Conservation (phyloP, 2,888 invertebrate species). For the Bombylius major region DNA sequence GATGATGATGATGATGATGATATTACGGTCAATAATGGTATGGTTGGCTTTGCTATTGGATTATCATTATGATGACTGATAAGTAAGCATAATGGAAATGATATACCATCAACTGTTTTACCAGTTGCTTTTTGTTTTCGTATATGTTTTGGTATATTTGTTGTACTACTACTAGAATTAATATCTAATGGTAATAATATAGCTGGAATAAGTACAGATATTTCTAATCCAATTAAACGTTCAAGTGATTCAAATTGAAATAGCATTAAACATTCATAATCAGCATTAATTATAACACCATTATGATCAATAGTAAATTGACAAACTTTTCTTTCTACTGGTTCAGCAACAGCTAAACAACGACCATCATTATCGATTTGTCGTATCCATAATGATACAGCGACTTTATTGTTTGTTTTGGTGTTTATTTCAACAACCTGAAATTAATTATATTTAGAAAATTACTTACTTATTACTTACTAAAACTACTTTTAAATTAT, state of each 20-base stretch:
- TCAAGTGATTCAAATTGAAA: slow-evolving; percentile 43
- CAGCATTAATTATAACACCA: slow-evolving; percentile 22
- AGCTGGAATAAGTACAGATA: slow-evolving; percentile 41
- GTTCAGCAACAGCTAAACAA: slow-evolving; percentile 52
- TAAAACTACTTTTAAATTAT: slow-evolving; percentile 6
- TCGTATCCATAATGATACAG: slow-evolving; percentile 53
- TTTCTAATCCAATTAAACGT: slow-evolving; percentile 40
- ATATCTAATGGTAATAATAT: slow-evolving; percentile 37
- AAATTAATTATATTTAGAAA: no score
- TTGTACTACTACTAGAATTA: slow-evolving; percentile 25
- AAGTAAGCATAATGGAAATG: slow-evolving; percentile 48
- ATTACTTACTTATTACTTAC: neutral
- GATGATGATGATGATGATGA: neutral
- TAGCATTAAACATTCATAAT: slow-evolving; percentile 39
- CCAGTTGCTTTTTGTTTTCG: slow-evolving; percentile 54
- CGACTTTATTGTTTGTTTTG: slow-evolving; percentile 43
- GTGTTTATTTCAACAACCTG: slow-evolving; percentile 48
- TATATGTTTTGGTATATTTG: slow-evolving; percentile 33
- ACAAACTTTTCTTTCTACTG: slow-evolving; percentile 39
- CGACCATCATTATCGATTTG: slow-evolving; percentile 45
- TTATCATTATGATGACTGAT: slow-evolving; percentile 29
- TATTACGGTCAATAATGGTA: no score
- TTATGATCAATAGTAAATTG: slow-evolving; percentile 22
- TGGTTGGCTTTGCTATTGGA: neutral
- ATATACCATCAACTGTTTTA: slow-evolving; percentile 47